phyloP scores from a whole-genome alignment of 2,797 vertebrate genomes.

The Nannoperca obscura region DNA sequence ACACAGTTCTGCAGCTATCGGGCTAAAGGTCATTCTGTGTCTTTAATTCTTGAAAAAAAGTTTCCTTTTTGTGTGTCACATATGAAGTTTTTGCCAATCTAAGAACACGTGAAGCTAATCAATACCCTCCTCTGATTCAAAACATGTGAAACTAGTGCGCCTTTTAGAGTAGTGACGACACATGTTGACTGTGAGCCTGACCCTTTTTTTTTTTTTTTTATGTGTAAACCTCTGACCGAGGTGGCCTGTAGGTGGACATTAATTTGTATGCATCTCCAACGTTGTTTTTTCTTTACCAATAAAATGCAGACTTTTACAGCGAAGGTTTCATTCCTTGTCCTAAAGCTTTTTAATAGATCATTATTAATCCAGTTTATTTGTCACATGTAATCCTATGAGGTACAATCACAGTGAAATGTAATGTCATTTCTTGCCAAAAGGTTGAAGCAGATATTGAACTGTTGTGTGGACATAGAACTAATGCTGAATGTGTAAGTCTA shows the following conservation, averaged over 20 bases:
- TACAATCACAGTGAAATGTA: too few relatives aligned
- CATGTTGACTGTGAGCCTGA: conserved; percentile 54
- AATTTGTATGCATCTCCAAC: conserved; percentile 60
- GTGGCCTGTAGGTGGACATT: conserved; percentile 58
- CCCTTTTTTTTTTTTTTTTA: conserved; percentile 44
- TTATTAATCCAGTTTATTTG: too few relatives aligned
- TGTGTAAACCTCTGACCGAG: conserved; percentile 47
- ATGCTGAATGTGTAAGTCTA: not conserved
- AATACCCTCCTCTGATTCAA: conserved; percentile 31
- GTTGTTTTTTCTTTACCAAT: conserved; percentile 71
- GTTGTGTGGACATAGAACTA: not conserved
- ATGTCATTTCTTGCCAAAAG: not conserved
- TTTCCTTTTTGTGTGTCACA: conserved; percentile 28
- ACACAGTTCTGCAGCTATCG: conserved; percentile 32
- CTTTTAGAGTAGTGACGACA: conserved; percentile 54
- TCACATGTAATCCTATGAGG: too few relatives aligned
- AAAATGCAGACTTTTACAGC: conserved; percentile 77
- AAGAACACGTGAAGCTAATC: conserved; percentile 54
- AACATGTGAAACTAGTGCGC: conserved; percentile 30
- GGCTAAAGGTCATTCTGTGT: conserved; percentile 9
- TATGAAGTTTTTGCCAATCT: conserved; percentile 48
- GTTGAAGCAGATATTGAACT: not conserved
- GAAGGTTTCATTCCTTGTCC: conserved; percentile 30
- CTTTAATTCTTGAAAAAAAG: conserved; percentile 19
- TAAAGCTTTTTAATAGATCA: not conserved